Evolutionary conservation across 2,113 vertebrate species (phyloP).

Genomic region (Symphodus melops): DNA sequence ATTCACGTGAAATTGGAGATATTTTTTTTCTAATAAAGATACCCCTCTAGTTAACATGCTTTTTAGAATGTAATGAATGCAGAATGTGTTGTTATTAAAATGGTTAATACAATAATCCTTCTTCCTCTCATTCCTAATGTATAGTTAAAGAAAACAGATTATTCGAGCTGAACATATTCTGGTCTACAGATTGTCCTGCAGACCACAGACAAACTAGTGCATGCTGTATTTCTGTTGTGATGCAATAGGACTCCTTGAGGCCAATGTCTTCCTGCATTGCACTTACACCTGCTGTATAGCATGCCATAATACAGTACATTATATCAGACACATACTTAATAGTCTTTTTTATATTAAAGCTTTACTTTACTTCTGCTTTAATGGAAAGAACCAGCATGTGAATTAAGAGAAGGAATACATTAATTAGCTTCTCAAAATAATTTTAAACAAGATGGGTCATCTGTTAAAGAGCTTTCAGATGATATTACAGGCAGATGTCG

Average conservation of each 20-base stretch:
- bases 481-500: conserved; percentile 19
- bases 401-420: not conserved
- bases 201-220: too few species aligned
- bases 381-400: not conserved
- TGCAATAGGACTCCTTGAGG: conserved; percentile 27
- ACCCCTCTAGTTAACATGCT: too few species aligned
- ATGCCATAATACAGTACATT: not conserved
- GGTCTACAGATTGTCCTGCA: not conserved
- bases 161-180: too few species aligned
- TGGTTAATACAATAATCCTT: too few species aligned
- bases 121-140: too few species aligned
- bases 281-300: not conserved
- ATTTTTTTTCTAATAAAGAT: too few species aligned
- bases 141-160: too few species aligned
- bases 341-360: not conserved
- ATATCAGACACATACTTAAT: not conserved
- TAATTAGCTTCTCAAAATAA: too few species aligned
- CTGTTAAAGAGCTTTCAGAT: not conserved
- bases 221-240: not conserved
- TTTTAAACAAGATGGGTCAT: not conserved
- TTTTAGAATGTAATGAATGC: too few species aligned
- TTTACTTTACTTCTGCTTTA: not conserved
- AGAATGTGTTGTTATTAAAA: too few species aligned
- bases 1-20: too few species aligned
- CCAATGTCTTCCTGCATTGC: not conserved